A percentile compares a stretch with the other conserved stretches of the same genome.
Evolutionary conservation across 2,888 invertebrate species (phyloP).

Genomic region (Rhopalosiphum nymphaeae): DNA sequence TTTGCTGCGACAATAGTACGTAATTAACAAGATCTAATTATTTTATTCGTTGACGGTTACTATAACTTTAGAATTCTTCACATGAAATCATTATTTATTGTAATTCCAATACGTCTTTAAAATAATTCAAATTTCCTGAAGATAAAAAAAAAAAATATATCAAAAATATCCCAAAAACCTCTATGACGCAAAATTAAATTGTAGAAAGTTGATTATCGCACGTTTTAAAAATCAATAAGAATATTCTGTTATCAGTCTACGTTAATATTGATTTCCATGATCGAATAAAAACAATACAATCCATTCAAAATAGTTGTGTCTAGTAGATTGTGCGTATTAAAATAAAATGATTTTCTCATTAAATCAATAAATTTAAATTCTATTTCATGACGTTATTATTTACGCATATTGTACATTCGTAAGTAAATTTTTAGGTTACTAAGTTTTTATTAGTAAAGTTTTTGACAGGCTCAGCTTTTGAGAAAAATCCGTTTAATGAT

Average conservation of each 20-base stretch:
- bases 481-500: neutral
- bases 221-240: neutral
- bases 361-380: neutral
- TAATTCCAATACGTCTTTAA: neutral
- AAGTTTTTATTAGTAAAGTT: conserved; percentile 26
- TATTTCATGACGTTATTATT: neutral
- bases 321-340: neutral
- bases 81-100: neutral
- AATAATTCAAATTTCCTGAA: neutral
- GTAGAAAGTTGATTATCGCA: neutral
- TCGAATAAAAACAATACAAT: neutral
- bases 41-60: neutral
- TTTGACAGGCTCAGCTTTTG: conserved; percentile 2
- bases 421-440: neutral
- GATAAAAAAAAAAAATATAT: too few relatives aligned
- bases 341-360: neutral
- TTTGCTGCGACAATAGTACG: too few relatives aligned
- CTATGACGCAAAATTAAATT: neutral
- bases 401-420: neutral
- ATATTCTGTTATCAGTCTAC: neutral
- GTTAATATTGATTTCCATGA: neutral
- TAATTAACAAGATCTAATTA: neutral
- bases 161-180: neutral
- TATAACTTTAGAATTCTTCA: neutral
- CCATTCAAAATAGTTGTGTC: neutral